A percentile compares a stretch with the other conserved stretches of the same genome.
phyloP scores from a whole-genome alignment of 2,113 vertebrate genomes.

The Gasterosteus aculeatus region DNA sequence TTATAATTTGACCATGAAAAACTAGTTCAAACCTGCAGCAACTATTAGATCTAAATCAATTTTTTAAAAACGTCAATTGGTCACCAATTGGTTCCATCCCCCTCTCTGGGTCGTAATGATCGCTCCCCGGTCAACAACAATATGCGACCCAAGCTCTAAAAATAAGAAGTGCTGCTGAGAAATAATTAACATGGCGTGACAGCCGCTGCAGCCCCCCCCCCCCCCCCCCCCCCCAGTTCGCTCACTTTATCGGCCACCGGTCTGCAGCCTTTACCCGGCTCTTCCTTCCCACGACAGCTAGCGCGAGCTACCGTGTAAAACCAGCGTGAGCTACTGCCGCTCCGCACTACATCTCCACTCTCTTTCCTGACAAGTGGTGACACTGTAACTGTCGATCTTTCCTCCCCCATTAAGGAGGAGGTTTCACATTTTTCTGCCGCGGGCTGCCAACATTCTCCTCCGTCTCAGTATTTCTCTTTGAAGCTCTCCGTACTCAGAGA shows the following conservation, averaged over 20 bases:
- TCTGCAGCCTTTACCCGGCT: constrained; percentile 52
- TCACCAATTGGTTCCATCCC: not conserved
- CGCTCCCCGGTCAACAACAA: not conserved
- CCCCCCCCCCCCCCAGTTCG: not conserved
- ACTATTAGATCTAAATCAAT: not conserved
- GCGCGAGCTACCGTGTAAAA: constrained; percentile 70
- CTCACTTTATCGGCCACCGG: constrained; percentile 33
- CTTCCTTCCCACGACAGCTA: constrained; percentile 52
- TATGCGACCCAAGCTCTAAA: not conserved
- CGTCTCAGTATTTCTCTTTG: constrained; percentile 61
- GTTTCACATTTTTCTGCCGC: constrained; percentile 64
- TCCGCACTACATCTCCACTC: constrained; percentile 55
- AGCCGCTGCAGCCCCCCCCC: constrained; percentile 9
- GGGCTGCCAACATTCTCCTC: constrained; percentile 65
- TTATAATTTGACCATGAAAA: too few relatives aligned
- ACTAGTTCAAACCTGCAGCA: not conserved
- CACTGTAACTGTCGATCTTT: constrained; percentile 76
- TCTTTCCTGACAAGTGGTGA: constrained; percentile 70
- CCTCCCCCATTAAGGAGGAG: constrained; percentile 72
- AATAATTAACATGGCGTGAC: constrained; percentile 53
- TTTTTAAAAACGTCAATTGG: not conserved
- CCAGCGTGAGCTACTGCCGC: constrained; percentile 68
- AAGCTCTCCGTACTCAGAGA: constrained; percentile 64
- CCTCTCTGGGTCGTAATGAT: not conserved
- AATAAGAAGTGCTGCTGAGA: constrained; percentile 15